Conservation (phyloP, 1,140 invertebrate genomes). For the Brachystomella parvula region DNA sequence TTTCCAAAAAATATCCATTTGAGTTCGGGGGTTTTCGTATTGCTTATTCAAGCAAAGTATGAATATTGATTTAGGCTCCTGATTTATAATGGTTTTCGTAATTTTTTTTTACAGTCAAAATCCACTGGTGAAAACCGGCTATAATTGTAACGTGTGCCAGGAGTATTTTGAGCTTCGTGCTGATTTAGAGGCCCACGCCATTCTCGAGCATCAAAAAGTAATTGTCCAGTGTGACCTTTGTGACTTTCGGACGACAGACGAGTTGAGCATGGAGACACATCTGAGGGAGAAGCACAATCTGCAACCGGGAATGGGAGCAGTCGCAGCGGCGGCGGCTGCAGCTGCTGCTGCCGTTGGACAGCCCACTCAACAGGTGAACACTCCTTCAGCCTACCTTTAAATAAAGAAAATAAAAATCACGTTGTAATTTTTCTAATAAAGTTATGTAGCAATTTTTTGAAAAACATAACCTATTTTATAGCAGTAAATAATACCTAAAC, state of each 20-base stretch:
- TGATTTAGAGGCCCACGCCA: slow-evolving; percentile 42
- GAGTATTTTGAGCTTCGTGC: slow-evolving; percentile 41
- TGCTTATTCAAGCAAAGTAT: background rate
- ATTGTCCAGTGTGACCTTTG: slow-evolving; percentile 42
- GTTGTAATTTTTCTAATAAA: slow-evolving; percentile 10
- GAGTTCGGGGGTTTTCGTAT: no score
- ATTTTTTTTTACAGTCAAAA: slow-evolving; percentile 36
- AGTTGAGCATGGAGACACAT: slow-evolving; percentile 38
- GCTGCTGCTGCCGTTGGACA: slow-evolving; percentile 31
- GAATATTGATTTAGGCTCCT: background rate
- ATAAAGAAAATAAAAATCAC: no score
- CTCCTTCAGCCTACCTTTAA: no score
- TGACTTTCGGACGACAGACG: slow-evolving; percentile 39
- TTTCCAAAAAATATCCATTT: no score
- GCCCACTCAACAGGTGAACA: background rate
- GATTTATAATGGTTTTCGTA: slow-evolving; percentile 4
- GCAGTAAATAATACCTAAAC: no score
- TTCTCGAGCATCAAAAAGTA: slow-evolving; percentile 41
- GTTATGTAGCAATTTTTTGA: background rate
- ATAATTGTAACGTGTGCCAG: slow-evolving; percentile 41
- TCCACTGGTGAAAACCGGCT: slow-evolving; percentile 38
- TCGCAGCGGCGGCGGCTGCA: slow-evolving; percentile 35
- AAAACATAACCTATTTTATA: no score
- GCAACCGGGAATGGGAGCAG: slow-evolving; percentile 42
- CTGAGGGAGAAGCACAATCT: slow-evolving; percentile 40